Evolutionary conservation across 2,797 vertebrate genomes (phyloP).

Genomic region (Pteronotus mesoamericanus): DNA sequence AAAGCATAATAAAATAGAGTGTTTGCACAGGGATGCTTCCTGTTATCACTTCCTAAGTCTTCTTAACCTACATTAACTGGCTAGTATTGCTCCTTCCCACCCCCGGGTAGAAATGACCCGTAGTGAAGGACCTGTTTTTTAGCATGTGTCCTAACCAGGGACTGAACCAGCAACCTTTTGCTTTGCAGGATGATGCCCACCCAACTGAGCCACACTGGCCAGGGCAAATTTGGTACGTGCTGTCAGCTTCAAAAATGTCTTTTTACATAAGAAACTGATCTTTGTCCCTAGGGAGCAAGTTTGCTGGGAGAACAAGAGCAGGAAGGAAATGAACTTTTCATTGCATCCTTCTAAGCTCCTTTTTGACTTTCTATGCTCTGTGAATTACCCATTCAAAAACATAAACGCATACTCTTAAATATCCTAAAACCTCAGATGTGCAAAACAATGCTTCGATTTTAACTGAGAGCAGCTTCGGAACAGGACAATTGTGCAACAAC

Average conservation of each 20-base stretch:
- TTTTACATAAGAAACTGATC: background rate
- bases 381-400: slow-evolving; percentile 18
- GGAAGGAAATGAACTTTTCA: background rate
- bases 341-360: background rate
- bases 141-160: background rate
- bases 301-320: background rate
- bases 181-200: background rate
- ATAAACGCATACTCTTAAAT: background rate
- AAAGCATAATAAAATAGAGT: background rate
- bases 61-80: background rate
- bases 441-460: slow-evolving; percentile 27
- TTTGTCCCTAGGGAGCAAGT: background rate
- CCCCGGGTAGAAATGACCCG: background rate
- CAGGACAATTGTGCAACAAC: background rate
- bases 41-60: background rate
- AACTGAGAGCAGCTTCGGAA: background rate
- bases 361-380: background rate
- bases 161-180: background rate
- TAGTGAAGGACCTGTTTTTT: background rate
- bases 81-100: background rate
- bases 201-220: too few relatives aligned
- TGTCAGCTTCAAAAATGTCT: background rate
- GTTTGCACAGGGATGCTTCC: background rate
- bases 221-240: background rate
- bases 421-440: background rate